Evolutionary conservation across 2,113 vertebrate species (phyloP).

Genomic region (Tetrax tetrax): DNA sequence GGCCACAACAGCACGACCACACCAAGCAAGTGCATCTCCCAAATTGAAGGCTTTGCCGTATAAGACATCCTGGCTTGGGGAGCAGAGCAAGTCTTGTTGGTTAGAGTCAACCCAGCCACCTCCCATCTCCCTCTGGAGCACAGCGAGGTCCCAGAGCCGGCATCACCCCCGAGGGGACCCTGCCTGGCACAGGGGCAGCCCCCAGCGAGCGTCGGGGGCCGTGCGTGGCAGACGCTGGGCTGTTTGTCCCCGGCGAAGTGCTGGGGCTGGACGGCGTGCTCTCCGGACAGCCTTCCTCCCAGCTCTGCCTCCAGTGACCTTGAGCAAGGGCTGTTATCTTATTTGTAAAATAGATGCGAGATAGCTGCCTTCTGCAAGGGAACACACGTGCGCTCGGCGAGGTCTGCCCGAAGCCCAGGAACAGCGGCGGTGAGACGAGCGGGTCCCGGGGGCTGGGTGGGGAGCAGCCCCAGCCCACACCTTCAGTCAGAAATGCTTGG

Average conservation of each 20-base stretch:
- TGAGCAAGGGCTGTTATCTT: constrained; percentile 44
- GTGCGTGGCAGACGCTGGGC: not conserved
- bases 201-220: accelerated
- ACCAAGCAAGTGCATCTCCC: accelerated
- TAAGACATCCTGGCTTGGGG: accelerated
- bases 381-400: not conserved
- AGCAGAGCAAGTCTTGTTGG: not conserved
- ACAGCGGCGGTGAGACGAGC: not conserved
- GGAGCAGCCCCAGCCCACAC: not conserved
- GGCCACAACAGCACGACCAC: accelerated
- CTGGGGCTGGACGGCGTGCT: not conserved
- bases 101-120: accelerated
- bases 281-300: not conserved
- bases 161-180: accelerated
- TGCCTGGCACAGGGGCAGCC: not conserved
- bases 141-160: not conserved
- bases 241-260: not conserved
- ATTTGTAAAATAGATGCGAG: constrained; percentile 1
- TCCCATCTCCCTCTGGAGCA: not conserved
- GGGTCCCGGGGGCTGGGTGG: not conserved
- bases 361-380: not conserved
- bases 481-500: not conserved
- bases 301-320: not conserved
- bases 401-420: not conserved
- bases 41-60: accelerated